Base-by-base conservation (phyloP, 2,888 invertebrate species). In the Tiliacea aurago region DNA sequence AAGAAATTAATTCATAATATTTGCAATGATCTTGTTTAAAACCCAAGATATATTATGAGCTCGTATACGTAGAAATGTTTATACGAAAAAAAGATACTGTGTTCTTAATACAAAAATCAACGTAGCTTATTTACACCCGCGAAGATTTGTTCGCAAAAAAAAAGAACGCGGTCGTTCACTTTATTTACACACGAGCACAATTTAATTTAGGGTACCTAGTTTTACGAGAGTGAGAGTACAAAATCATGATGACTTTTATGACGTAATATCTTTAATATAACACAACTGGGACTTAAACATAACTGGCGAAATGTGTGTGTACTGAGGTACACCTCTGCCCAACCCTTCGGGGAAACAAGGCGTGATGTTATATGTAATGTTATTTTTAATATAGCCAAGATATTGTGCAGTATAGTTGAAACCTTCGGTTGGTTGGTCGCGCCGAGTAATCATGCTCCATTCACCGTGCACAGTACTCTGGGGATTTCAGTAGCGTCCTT, bases 381-480 rank as follows among this genome's bases (percentile, higher is more conserved):
- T 78, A 73, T 73, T 55, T 84, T 76, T 71, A 76, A 81, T 84
- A 80, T 63, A 76, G 55, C 66, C 62, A 81, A 84, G 76, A 81
- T 86, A 84, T 74, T 85, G 76, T 77, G 76, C 71, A 81, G 78
- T 55, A 80, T 67, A 82, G 78, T 79, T 75, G 80, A 83, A 84
- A 78, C 80, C 78, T 69, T 78, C 64, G 67, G 78, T 84, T 76
- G 70, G 84, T 80, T 76, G 77, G 75, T 75, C 61, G 66, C 65
- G 70, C 75, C 83, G 83, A 80, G 86, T 90, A 90, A 90, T 90
- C 90, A 89, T 80, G 81, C 80, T 70, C 84, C 82, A 88, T 90
- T 88, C 90, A 89, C 67, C 70, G 83, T 75, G 58, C 70, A 56
- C 76, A 71, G 72, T 76, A 70, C 90, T 85, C 88, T 62, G n/a